Conservation (phyloP, 2,113 vertebrate genomes). For the Platichthys flesus region DNA sequence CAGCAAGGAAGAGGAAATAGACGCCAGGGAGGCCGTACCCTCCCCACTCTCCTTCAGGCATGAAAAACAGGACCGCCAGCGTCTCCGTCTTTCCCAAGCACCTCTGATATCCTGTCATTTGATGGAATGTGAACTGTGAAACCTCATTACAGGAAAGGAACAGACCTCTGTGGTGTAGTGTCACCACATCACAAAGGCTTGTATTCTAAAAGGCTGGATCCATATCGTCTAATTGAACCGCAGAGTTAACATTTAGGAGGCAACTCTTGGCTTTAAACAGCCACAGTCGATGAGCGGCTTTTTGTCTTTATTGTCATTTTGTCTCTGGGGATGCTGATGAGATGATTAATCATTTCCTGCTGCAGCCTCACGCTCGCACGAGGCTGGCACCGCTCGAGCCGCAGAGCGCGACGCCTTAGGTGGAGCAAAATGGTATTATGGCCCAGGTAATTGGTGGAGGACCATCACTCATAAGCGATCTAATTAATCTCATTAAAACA, state of each 20-base stretch:
- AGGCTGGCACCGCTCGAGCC: constrained; percentile 40
- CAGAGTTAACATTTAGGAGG: constrained; percentile 49
- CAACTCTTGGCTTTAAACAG: constrained; percentile 53
- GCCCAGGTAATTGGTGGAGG: constrained; percentile 77
- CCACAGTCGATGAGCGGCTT: constrained; percentile 63
- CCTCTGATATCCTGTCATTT: constrained; percentile 53
- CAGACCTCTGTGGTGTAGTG: constrained; percentile 31
- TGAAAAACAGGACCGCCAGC: constrained; percentile 13
- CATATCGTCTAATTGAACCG: constrained; percentile 48
- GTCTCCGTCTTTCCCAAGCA: not conserved
- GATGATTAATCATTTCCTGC: constrained; percentile 72
- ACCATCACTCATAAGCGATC: constrained; percentile 76
- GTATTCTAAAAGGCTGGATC: constrained; percentile 32
- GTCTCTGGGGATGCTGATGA: constrained; percentile 66
- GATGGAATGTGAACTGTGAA: constrained; percentile 41
- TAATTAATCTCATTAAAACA: constrained; percentile 79
- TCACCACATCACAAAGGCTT: constrained; percentile 20
- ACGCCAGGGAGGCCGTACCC: constrained; percentile 47
- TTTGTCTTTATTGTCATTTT: constrained; percentile 75
- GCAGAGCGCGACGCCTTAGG: constrained; percentile 50
- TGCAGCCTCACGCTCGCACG: constrained; percentile 30
- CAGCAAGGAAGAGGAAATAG: constrained; percentile 65
- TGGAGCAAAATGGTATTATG: constrained; percentile 68
- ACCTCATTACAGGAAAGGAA: constrained; percentile 55
- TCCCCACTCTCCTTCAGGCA: constrained; percentile 38